phyloP scores from a whole-genome alignment of 2,797 vertebrate genomes.

The Vultur gryphus region DNA sequence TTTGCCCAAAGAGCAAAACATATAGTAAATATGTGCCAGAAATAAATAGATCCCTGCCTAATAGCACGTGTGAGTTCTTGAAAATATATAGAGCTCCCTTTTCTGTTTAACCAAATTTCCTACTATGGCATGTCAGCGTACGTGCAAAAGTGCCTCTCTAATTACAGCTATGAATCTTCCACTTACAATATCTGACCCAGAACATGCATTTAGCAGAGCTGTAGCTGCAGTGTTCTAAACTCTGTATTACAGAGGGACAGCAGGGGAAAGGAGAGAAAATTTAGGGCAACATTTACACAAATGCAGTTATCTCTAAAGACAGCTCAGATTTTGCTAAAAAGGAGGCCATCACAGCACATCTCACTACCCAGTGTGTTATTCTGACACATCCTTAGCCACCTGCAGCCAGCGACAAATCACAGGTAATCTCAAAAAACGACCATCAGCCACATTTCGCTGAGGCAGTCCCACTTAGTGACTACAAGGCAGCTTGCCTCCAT shows the following conservation, averaged over 20 bases:
- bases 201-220: neutral
- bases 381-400: neutral
- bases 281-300: neutral
- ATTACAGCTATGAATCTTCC: conserved; percentile 5
- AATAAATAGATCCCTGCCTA: neutral
- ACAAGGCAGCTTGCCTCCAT: neutral
- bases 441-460: rapidly evolving
- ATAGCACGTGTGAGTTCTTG: neutral
- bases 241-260: neutral
- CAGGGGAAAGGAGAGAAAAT: neutral
- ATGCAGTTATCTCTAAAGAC: neutral
- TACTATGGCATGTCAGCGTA: neutral
- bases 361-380: neutral
- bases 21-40: neutral
- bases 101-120: neutral
- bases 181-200: neutral
- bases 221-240: neutral
- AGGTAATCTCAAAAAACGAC: neutral
- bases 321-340: neutral
- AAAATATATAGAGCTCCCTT: neutral
- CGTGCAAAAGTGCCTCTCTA: neutral
- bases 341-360: neutral
- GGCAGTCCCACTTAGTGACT: no score
- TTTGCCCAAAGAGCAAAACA: neutral
- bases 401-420: neutral